Base-by-base conservation (phyloP, 1,140 invertebrate species). In the Pseudomyrmex pallidus region DNA sequence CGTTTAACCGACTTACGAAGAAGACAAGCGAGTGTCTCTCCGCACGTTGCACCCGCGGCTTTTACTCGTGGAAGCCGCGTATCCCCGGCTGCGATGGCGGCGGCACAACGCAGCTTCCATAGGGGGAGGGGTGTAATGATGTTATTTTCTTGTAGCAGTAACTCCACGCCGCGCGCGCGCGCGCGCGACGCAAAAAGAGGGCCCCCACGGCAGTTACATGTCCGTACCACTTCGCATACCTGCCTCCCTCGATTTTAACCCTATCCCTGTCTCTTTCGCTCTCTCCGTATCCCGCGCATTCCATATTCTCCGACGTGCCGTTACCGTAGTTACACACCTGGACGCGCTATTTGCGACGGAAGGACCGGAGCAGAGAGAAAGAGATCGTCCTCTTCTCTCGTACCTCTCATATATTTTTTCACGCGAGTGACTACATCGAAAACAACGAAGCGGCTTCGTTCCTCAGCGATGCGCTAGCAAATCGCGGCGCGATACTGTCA, bases 91-190 rank as follows among this genome's bases (percentile, higher is more conserved):
- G 35, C 66, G 50, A 35, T 59, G 74, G 44, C 72, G 77, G 54
- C 68, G 52, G 73, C 78, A 85, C 83, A 88, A 5, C 35, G 35
- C 35, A 7, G 35, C 35, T 35, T 35, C 35, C 35, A 35, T 5
- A 0, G 35, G 5, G 35, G 5, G 5, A 35, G 73, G 61, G 88
- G 82, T 90, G 90, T 92, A 92, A 91, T 91, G 89, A 91, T 92
- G 90, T 92, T 92, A 91, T 92, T 92, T 91, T 91, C 90, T 91
- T 92, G 87, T 90, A 84, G 87, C 85, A 89, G 87, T 90, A 88
- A 89, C 87, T 90, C 70, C 85, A 87, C 63, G 25, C 57, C 64
- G 35, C 35, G 35, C 35, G 35, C 35, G 35, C 35, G 35, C 35
- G 35, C 35, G 35, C 35, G 35, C 35, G 64, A 74, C 20, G 76